These are phyloP conservation scores for Cairina moschata DNA, from an alignment of 2,113 vertebrate species.

Conservation along the genomic window DNA sequence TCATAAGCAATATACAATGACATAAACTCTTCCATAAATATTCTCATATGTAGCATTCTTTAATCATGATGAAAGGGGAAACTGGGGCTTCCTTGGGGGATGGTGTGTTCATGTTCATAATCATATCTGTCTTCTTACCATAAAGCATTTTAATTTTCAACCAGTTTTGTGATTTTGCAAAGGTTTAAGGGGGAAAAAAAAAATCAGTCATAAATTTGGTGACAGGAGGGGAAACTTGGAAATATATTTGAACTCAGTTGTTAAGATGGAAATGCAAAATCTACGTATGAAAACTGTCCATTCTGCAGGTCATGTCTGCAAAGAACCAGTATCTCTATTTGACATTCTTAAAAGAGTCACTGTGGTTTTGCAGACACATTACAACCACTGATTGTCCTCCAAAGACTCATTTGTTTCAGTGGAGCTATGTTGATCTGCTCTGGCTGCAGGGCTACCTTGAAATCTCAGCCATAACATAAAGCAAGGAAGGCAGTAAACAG, in stretches of 20 bases:
- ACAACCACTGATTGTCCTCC: constrained; percentile 19
- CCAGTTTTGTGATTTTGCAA: constrained; percentile 31
- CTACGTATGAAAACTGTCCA: background rate
- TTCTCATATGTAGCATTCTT: background rate
- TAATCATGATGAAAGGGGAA: background rate
- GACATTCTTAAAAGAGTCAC: constrained; percentile 36
- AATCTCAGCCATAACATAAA: background rate
- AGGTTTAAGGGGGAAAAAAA: background rate
- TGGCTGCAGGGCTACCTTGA: background rate
- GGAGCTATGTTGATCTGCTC: background rate
- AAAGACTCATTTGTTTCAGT: constrained; percentile 15
- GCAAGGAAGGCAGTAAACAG: background rate
- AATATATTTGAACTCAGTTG: background rate
- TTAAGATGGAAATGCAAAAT: constrained; percentile 22
- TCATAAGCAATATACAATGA: background rate
- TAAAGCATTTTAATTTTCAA: constrained; percentile 24
- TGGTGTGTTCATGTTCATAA: constrained; percentile 42
- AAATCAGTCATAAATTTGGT: background rate
- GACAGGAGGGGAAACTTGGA: background rate
- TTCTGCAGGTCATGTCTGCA: background rate
- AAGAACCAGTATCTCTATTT: constrained; percentile 17
- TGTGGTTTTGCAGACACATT: constrained; percentile 25
- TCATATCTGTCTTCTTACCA: constrained; percentile 18
- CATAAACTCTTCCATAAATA: background rate
- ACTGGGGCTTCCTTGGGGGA: background rate